Conservation (phyloP, 2,113 vertebrate genomes). For the Aviceda subcristata region DNA sequence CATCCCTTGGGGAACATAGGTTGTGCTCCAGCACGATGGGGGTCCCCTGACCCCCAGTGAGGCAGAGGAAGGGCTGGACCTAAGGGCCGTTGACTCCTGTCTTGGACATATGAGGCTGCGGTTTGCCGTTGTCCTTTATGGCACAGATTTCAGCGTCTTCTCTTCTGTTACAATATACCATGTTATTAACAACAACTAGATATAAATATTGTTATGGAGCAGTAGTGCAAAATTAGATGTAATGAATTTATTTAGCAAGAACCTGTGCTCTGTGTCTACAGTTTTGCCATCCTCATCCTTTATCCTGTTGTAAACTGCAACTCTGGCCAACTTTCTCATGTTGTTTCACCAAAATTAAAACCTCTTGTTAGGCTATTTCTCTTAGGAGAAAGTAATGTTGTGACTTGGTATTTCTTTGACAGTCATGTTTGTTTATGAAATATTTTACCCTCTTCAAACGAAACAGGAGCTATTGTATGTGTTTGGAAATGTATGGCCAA, state of each 20-base stretch:
- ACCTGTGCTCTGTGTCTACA: not conserved
- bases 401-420: not conserved
- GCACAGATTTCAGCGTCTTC: too few species aligned
- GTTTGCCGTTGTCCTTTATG: not conserved
- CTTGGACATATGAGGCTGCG: not conserved
- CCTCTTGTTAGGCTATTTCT: not conserved
- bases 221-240: not conserved
- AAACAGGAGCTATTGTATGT: not conserved
- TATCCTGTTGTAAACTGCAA: not conserved
- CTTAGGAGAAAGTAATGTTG: not conserved
- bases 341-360: not conserved
- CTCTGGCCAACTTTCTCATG: not conserved
- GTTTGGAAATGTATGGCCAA: not conserved
- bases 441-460: not conserved
- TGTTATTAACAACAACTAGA: not conserved
- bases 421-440: not conserved
- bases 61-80: not conserved
- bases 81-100: fast-evolving
- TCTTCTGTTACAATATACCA: too few species aligned
- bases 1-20: too few species aligned
- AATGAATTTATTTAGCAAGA: not conserved
- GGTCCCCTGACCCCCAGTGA: too few species aligned
- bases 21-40: fast-evolving
- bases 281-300: not conserved
- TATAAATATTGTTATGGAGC: too few species aligned